Evolutionary conservation across 2,797 vertebrate genomes (phyloP).

Genomic region (Coregonus ussuriensis): DNA sequence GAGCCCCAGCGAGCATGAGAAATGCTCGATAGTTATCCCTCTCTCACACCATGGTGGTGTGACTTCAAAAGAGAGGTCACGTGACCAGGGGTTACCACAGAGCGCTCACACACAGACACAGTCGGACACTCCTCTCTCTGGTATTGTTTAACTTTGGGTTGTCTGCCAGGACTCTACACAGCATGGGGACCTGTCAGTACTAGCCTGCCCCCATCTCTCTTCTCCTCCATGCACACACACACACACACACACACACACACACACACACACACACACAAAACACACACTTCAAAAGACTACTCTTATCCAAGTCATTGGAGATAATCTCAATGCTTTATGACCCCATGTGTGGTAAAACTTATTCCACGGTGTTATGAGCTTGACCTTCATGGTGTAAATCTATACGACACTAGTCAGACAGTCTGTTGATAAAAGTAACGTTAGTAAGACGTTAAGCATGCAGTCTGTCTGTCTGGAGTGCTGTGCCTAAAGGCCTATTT

Average conservation of each 20-base stretch:
- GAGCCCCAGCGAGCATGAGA: constrained; percentile 24
- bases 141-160: constrained; percentile 32
- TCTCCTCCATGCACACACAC: constrained; percentile 3
- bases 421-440: background rate
- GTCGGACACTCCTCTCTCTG: constrained; percentile 13
- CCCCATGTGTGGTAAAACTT: background rate
- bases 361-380: too few relatives aligned
- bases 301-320: background rate
- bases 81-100: constrained; percentile 25
- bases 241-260: too few relatives aligned
- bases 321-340: background rate
- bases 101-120: background rate
- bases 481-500: background rate
- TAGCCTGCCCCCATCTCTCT: background rate
- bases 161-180: background rate
- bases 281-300: background rate
- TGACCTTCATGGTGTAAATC: too few relatives aligned
- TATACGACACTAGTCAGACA: too few relatives aligned
- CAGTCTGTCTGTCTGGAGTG: background rate
- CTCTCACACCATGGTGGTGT: constrained; percentile 27
- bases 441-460: background rate
- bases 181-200: background rate
- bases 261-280: background rate
- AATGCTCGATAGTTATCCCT: constrained; percentile 39
- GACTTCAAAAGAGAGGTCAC: constrained; percentile 37